Percentiles rank a stretch among this genome's conserved stretches.
Conservation (phyloP, 2,888 invertebrate genomes). For the Agrotis ipsilon region DNA sequence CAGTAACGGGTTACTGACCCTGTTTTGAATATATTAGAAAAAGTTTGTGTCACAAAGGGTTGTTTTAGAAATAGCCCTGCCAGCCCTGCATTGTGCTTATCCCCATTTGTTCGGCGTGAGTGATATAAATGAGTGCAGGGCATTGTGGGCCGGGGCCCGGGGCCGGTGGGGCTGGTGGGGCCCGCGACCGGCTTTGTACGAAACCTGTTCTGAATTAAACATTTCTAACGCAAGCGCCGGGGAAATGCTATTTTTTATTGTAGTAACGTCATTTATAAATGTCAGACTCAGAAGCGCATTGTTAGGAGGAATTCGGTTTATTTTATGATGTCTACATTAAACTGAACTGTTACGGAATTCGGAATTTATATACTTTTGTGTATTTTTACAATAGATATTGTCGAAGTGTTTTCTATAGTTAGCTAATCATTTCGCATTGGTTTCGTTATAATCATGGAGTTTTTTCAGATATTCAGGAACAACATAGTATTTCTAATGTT, state of each 20-base stretch:
- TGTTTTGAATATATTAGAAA: constrained; percentile 63
- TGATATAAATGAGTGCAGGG: constrained; percentile 49
- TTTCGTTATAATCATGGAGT: background rate
- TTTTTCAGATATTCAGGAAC: background rate
- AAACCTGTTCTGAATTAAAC: constrained; percentile 65
- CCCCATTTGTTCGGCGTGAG: constrained; percentile 57
- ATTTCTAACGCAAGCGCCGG: constrained; percentile 52
- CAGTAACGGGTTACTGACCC: constrained; percentile 74
- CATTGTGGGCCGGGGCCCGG: constrained; percentile 31
- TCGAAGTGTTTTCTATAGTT: background rate
- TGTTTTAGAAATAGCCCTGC: constrained; percentile 61
- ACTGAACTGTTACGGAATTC: background rate
- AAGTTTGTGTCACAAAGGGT: constrained; percentile 62
- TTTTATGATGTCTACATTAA: constrained; percentile 16
- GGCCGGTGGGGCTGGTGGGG: constrained; percentile 5
- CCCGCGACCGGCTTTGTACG: constrained; percentile 46
- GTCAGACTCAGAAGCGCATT: constrained; percentile 29
- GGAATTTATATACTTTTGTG: constrained; percentile 2
- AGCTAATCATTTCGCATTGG: background rate
- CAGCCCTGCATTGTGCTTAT: constrained; percentile 52
- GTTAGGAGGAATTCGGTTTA: constrained; percentile 15
- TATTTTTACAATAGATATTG: background rate
- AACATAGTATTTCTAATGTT: background rate
- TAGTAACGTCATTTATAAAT: constrained; percentile 49
- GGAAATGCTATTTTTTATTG: constrained; percentile 52